Evolutionary conservation across 2,797 vertebrate species (phyloP).

Genomic region (Periophthalmus magnuspinnatus): DNA sequence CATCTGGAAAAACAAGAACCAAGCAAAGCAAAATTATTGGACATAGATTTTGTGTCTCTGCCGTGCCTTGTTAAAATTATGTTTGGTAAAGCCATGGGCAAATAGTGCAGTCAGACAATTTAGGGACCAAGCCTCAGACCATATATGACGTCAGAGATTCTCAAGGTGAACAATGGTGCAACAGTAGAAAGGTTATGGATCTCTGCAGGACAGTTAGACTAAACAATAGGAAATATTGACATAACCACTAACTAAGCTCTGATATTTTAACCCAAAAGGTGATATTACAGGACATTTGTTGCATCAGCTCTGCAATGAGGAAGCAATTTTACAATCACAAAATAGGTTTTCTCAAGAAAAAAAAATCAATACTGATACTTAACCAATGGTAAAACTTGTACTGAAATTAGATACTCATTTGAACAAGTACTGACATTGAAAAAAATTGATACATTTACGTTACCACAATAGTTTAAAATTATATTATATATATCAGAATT

Average conservation of each 20-base stretch:
- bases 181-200: neutral
- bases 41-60: neutral
- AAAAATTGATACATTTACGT: too few relatives aligned
- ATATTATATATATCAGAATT: too few relatives aligned
- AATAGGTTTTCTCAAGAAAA: neutral
- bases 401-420: neutral
- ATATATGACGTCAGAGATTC: constrained; percentile 38
- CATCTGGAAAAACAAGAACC: constrained; percentile 79
- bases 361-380: too few relatives aligned
- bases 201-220: neutral
- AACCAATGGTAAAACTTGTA: too few relatives aligned
- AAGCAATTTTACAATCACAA: neutral
- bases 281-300: neutral
- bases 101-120: constrained; percentile 24
- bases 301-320: neutral
- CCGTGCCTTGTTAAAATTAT: neutral
- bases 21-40: constrained; percentile 6
- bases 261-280: neutral
- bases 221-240: neutral
- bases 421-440: too few relatives aligned
- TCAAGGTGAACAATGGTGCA: constrained; percentile 24
- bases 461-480: too few relatives aligned
- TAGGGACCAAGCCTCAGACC: constrained; percentile 33
- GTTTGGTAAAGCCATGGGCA: constrained; percentile 9
- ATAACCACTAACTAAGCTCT: neutral